These are phyloP conservation scores for Calephelis virginiensis DNA, from an alignment of 1,140 invertebrate genomes.

Conservation along the genomic window DNA sequence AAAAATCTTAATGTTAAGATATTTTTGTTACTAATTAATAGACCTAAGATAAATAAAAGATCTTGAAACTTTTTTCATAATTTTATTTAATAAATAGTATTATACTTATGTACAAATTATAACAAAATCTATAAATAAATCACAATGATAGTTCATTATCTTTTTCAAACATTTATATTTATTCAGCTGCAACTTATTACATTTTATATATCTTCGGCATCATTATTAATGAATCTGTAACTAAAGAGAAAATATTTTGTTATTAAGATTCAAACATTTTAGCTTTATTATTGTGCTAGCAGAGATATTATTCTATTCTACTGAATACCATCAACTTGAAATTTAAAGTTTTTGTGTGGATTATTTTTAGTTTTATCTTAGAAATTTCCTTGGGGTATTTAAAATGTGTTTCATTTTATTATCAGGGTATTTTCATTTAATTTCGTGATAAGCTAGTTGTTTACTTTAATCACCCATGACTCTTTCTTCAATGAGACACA, in stretches of 20 bases:
- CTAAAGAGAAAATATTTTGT: constrained; percentile 45
- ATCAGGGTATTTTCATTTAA: no score
- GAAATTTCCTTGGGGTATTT: no score
- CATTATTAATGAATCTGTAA: constrained; percentile 72
- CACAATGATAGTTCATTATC: neutral
- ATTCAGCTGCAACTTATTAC: constrained; percentile 29
- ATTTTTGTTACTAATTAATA: constrained; percentile 35
- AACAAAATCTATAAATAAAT: constrained; percentile 4
- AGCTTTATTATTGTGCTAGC: no score
- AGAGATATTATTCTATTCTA: no score
- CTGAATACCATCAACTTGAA: no score
- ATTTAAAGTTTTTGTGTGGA: no score
- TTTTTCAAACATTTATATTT: neutral
- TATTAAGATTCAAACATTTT: no score
- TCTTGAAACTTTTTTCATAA: constrained; percentile 15
- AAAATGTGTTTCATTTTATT: no score
- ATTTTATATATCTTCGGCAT: constrained; percentile 68
- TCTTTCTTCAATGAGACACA: no score
- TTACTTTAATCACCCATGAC: no score
- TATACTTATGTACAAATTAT: neutral
- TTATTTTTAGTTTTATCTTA: no score
- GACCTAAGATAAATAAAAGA: constrained; percentile 27
- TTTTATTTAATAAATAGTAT: constrained; percentile 18
- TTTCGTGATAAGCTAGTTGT: no score
- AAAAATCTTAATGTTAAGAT: constrained; percentile 7